Evolutionary conservation across 2,888 invertebrate genomes (phyloP), one percentile per base, ranked within the genome.

Genomic region (Oxytorus armatus): DNA sequence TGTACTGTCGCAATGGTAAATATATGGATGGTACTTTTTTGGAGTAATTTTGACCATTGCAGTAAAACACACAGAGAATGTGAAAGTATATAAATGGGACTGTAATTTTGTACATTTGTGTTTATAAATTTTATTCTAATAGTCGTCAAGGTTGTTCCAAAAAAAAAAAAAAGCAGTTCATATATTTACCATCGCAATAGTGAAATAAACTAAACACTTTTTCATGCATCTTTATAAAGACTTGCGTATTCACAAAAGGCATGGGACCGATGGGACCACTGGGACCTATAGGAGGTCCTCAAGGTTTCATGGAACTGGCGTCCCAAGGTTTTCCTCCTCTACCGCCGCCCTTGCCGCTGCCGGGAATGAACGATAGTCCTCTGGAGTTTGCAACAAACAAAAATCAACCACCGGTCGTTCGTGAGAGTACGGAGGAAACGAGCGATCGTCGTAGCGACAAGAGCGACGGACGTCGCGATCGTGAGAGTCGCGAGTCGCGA

Each of bases 331-430:
- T 92, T 82, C 89, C 91, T 21, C 90, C 91, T 7, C 59, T 92
- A 39, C 91, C 91, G 65, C 91, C 91, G 2, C 89, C 90, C 0
- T 85, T 91, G 82, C 86, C 91, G 25, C 80, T 92, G 47, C 92
- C 93, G n/a, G 93, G 93, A 0, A 92, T 94, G 89, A 94, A 94
- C 83, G 94, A 95, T 86, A 93, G 92, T 21, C 95, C 95, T 0
- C 89, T 95, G 57, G 94, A 95, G 86, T 95, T 95, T 88, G 94
- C 94, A 85, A 93, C 92, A 44, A 94, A 93, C 84, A 95, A 94
- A 87, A 93, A 93, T 89, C 94, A 93, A 87, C 94, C 93, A 65
- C 93, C 94, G 25, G 93, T 94, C 85, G 93, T 94, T 16, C 89
- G 93, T 7, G 89, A 92, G 66, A 89, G 84, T 33, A 84, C 87